Base-by-base conservation (phyloP, 2,888 invertebrate genomes). In the Orthosia incerta region DNA sequence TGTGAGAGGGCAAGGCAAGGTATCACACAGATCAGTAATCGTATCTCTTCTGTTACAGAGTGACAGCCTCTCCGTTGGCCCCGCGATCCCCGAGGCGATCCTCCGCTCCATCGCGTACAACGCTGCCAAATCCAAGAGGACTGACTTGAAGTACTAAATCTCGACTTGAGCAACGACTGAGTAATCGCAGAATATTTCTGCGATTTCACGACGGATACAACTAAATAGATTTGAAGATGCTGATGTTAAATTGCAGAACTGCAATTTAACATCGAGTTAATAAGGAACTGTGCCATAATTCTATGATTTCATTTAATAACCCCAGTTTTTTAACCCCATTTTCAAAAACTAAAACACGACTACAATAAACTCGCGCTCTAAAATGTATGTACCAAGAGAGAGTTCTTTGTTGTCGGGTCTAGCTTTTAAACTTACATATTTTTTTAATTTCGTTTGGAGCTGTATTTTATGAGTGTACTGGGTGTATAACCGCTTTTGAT, bases 91-190 rank as follows among this genome's bases (percentile, higher is more conserved):
- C 9, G 89, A 85, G 2, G 89, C 86, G 9, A 95, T 95, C 78
- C 76, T 73, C 45, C 92, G 92, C 74, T 82, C 94, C 20, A 67
- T 95, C 26, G 89, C 86, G 66, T 95, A 92, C 90, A 90, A 89
- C 76, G 88, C 83, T 0, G 79, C 84, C 51, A 91, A 91, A 65
- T 1, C 72, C 12, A 51, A 60, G 26, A 74, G 75, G 4, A 16
- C 46, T 26, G 51, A 0, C 55, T 50, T 67, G 55, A 82, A 82
- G 31, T 80, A 68, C 62, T 85, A 82, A 86, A 26, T 59, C 18
- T 51, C 65, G 59, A 75, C 53, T 51, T 55, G 23, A 72, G 64
- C 53, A 71, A 75, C 23, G 26, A 31, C 46, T 57, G 13, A 56
- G 64, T 45, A 20, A 61, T 67, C 71, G 66, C 63, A 59, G 65